Conservation (phyloP, 2,888 invertebrate species). For the Palloptera scutellata region DNA sequence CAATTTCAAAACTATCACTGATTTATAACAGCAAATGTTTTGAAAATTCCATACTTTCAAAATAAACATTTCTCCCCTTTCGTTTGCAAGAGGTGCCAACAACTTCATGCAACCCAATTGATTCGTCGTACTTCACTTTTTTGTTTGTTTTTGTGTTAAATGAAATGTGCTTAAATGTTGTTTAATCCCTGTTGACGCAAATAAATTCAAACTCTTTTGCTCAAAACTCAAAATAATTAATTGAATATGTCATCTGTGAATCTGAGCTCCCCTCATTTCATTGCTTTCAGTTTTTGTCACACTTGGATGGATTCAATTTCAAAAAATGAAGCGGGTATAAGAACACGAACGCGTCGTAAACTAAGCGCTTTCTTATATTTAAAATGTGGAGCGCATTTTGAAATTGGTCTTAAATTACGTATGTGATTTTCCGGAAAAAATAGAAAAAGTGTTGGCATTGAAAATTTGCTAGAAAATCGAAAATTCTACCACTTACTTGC, state of each 20-base stretch:
- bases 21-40: too few relatives aligned
- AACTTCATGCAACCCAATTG: too few relatives aligned
- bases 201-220: constrained; percentile 23
- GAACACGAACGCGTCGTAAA: constrained; percentile 27
- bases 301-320: constrained; percentile 13
- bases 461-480: too few relatives aligned
- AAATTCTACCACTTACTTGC: too few relatives aligned
- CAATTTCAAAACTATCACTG: too few relatives aligned
- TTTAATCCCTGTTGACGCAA: constrained; percentile 52
- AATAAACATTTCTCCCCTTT: too few relatives aligned
- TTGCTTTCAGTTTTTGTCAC: background rate
- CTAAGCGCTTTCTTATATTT: constrained; percentile 19
- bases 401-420: background rate
- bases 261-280: constrained; percentile 39
- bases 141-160: constrained; percentile 28
- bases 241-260: constrained; percentile 23
- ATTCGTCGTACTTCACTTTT: constrained; percentile 37
- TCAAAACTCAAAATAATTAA: constrained; percentile 15
- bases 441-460: background rate
- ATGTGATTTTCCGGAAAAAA: background rate
- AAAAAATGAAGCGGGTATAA: constrained; percentile 1
- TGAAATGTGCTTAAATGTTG: constrained; percentile 28
- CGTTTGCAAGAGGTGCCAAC: too few relatives aligned
- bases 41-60: too few relatives aligned
- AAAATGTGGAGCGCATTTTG: too few relatives aligned